Evolutionary conservation across 2,888 invertebrate genomes (phyloP).

Genomic region (Agrochola macilenta): DNA sequence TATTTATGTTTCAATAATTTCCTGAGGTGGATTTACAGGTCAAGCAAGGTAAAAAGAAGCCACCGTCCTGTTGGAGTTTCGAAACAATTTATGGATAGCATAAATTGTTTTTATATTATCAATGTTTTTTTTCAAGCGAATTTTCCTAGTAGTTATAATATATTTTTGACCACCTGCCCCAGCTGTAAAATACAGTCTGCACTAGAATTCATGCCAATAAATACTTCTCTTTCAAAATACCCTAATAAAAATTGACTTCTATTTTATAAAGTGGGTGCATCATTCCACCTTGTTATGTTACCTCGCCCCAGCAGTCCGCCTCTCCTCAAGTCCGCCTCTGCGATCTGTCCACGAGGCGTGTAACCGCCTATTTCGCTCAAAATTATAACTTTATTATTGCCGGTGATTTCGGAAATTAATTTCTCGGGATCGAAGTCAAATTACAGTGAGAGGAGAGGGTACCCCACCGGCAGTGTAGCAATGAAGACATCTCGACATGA

Average conservation of each 20-base stretch:
- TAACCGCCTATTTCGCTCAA: constrained; percentile 82
- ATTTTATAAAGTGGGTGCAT: constrained; percentile 6
- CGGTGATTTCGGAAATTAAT: constrained; percentile 89
- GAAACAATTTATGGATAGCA: background rate
- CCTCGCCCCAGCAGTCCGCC: constrained; percentile 7
- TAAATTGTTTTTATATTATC: too few relatives aligned
- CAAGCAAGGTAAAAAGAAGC: background rate
- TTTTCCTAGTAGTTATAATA: background rate
- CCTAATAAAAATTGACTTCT: background rate
- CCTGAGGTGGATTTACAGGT: background rate
- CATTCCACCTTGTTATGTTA: constrained; percentile 48
- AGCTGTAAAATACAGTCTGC: background rate
- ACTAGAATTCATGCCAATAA: background rate
- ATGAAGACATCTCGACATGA: constrained; percentile 58
- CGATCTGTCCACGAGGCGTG: constrained; percentile 77
- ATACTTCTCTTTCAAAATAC: background rate
- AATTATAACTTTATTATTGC: constrained; percentile 90
- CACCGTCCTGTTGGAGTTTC: background rate
- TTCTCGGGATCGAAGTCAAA: constrained; percentile 87
- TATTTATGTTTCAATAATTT: background rate
- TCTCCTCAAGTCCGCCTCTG: constrained; percentile 74
- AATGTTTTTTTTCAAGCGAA: background rate
- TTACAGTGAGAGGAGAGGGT: constrained; percentile 78
- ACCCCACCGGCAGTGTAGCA: constrained; percentile 54
- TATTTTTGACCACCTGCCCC: background rate